phyloP scores from a whole-genome alignment of 2,797 vertebrate genomes.

The Peromyscus nudipes region DNA sequence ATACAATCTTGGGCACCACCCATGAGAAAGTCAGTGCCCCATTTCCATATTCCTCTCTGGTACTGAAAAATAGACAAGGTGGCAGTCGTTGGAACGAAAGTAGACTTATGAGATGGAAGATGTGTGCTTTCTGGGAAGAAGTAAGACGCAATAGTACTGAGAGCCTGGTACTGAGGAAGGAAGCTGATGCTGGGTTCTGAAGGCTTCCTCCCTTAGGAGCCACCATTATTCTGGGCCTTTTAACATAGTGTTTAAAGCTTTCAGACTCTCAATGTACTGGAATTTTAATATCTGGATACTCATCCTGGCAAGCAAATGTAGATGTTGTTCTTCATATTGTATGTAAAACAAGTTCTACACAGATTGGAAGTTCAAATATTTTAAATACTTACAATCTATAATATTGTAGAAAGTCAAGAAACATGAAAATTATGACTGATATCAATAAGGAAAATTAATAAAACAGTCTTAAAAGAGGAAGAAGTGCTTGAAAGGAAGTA shows the following conservation, averaged over 20 bases:
- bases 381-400: neutral
- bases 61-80: neutral
- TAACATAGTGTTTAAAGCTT: neutral
- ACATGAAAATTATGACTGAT: slow-evolving; percentile 1
- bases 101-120: neutral
- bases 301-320: neutral
- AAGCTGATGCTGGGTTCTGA: neutral
- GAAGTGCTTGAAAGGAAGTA: neutral
- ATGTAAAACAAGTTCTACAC: slow-evolving; percentile 21
- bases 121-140: neutral
- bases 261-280: neutral
- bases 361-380: slow-evolving; percentile 22
- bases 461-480: slow-evolving; percentile 29
- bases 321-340: neutral
- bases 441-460: slow-evolving; percentile 3
- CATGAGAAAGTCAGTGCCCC: neutral
- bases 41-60: neutral
- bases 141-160: neutral
- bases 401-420: slow-evolving; percentile 37
- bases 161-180: neutral
- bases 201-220: neutral
- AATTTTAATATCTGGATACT: neutral
- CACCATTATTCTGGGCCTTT: neutral
- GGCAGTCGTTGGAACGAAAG: neutral
- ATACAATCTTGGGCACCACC: neutral